Evolutionary conservation across 2,888 invertebrate genomes (phyloP).

Genomic region (Yponomeuta malinellus): DNA sequence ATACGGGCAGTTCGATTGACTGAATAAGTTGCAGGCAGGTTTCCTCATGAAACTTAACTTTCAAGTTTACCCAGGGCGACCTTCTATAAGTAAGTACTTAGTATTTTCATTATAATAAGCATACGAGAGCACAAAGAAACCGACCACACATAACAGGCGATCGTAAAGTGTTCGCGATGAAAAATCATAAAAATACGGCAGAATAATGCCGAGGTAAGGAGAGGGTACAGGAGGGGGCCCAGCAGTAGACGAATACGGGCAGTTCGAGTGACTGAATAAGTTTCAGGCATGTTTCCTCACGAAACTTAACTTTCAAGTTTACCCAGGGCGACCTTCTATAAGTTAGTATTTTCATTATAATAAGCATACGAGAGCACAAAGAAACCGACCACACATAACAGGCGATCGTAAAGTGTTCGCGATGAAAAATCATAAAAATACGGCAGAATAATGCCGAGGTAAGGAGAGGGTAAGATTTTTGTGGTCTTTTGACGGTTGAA

Average conservation of each 20-base stretch:
- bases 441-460: constrained; percentile 42
- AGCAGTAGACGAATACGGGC: too few relatives aligned
- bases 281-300: too few relatives aligned
- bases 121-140: constrained; percentile 42
- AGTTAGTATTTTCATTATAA: neutral
- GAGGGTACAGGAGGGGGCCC: constrained; percentile 25
- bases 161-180: constrained; percentile 68
- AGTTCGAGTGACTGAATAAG: too few relatives aligned
- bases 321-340: neutral
- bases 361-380: constrained; percentile 31
- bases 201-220: constrained; percentile 50
- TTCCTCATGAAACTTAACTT: too few relatives aligned
- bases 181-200: constrained; percentile 60
- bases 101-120: neutral
- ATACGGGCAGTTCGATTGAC: too few relatives aligned
- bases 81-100: neutral
- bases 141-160: constrained; percentile 43
- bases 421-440: constrained; percentile 68
- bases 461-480: constrained; percentile 57
- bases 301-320: too few relatives aligned
- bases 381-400: constrained; percentile 48
- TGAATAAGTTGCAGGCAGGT: too few relatives aligned
- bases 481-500: constrained; percentile 30
- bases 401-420: constrained; percentile 62
- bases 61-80: neutral